Evolutionary conservation across 2,888 invertebrate genomes (phyloP).

Genomic region (Cephus pulcher): DNA sequence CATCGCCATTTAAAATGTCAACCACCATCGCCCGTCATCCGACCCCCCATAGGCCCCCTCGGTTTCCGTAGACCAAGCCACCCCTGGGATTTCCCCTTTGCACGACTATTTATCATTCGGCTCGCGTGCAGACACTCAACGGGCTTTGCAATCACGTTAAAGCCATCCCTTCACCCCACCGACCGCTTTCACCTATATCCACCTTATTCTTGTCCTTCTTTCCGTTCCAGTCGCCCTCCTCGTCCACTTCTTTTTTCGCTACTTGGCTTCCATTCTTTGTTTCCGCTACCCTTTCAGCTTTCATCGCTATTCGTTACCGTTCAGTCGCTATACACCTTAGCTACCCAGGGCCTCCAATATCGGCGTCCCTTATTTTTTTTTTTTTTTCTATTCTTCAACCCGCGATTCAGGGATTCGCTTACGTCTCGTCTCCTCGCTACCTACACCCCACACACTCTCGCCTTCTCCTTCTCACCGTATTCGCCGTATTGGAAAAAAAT

Average conservation of each 20-base stretch:
- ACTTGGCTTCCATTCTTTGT: conserved; percentile 14
- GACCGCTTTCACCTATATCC: too few species aligned
- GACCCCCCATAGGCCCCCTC: too few species aligned
- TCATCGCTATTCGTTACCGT: conserved; percentile 1
- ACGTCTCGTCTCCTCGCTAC: not conserved
- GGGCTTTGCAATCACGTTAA: conserved; percentile 3
- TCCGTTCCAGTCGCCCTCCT: too few species aligned
- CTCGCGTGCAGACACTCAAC: conserved; percentile 5
- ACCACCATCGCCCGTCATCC: too few species aligned
- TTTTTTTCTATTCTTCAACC: not conserved
- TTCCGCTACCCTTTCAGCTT: conserved; percentile 13
- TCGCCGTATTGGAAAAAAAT: conserved; percentile 4
- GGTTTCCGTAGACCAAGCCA: not conserved
- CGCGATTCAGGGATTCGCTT: too few species aligned
- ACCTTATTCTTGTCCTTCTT: too few species aligned
- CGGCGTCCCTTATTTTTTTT: too few species aligned
- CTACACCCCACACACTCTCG: not conserved
- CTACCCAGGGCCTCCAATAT: too few species aligned
- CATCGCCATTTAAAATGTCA: too few species aligned
- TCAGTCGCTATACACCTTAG: too few species aligned
- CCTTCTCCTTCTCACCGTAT: not conserved
- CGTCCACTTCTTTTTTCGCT: conserved; percentile 1
- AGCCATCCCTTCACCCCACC: not conserved
- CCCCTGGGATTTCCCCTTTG: not conserved
- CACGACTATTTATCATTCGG: not conserved